phyloP scores from a whole-genome alignment of 2,797 vertebrate species.

The Gouania willdenowi region DNA sequence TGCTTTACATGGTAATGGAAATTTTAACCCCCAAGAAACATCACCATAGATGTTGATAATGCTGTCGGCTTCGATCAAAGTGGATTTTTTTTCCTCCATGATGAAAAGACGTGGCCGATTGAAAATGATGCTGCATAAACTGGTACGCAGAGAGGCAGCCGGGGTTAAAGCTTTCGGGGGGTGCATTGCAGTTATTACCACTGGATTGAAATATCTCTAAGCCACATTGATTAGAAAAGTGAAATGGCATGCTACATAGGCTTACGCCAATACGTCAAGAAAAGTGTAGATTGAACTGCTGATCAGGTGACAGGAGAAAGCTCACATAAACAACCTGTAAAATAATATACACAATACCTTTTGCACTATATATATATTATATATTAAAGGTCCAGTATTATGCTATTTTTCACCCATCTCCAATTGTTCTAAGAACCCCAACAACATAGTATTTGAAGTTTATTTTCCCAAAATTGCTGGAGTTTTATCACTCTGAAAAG shows the following conservation, averaged over 20 bases:
- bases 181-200: slow-evolving; percentile 17
- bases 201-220: slow-evolving; percentile 49
- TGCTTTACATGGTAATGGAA: slow-evolving; percentile 49
- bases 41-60: slow-evolving; percentile 21
- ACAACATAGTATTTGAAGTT: no score
- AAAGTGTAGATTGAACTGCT: slow-evolving; percentile 56
- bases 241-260: slow-evolving; percentile 47
- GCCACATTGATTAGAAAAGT: slow-evolving; percentile 66
- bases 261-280: slow-evolving; percentile 32
- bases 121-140: slow-evolving; percentile 28
- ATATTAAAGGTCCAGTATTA: no score
- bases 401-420: no score
- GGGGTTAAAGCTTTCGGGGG: slow-evolving; percentile 12
- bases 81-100: slow-evolving; percentile 9
- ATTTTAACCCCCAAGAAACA: slow-evolving; percentile 33
- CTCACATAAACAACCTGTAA: no score
- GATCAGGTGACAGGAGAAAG: no score
- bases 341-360: no score
- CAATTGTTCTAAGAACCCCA: no score
- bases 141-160: neutral
- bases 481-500: no score
- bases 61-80: slow-evolving; percentile 21
- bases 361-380: no score
- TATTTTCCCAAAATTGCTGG: no score
- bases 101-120: slow-evolving; percentile 48